phyloP scores from a whole-genome alignment of 2,797 vertebrate genomes.

The Notolabrus celidotus region DNA sequence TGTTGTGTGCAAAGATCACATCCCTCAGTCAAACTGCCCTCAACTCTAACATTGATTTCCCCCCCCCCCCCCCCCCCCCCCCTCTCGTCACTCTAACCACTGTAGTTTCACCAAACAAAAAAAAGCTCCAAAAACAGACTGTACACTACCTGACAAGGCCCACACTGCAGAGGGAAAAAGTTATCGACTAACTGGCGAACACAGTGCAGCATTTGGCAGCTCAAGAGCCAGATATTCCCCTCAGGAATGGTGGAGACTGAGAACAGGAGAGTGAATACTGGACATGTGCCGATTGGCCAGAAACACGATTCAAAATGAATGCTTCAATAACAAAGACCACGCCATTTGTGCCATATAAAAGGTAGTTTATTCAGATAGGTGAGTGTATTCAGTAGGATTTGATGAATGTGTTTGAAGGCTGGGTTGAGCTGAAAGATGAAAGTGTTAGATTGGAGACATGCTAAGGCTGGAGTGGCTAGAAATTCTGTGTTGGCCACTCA shows the following conservation, averaged over 20 bases:
- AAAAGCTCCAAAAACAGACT: not conserved
- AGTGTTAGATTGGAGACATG: not conserved
- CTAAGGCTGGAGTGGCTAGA: too few species aligned
- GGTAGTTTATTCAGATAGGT: not conserved
- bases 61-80: too few species aligned
- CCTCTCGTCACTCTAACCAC: not conserved
- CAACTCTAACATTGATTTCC: not conserved
- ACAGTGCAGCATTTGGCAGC: not conserved
- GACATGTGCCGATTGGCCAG: not conserved
- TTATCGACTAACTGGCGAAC: not conserved
- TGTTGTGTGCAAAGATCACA: too few species aligned
- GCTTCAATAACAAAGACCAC: not conserved
- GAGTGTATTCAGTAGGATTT: not conserved
- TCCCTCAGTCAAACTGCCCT: too few species aligned
- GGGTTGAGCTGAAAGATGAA: not conserved
- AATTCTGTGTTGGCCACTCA: too few species aligned
- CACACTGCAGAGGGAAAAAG: not conserved
- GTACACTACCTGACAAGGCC: not conserved
- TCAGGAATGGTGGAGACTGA: not conserved
- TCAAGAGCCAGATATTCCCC: constrained; percentile 4
- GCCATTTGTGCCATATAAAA: not conserved
- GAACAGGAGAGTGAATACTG: not conserved
- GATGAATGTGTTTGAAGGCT: not conserved
- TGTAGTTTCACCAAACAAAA: not conserved
- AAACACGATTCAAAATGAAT: constrained; percentile 1